Conservation (phyloP, 2,888 invertebrate species). For the Lasioglossum marginatum region DNA sequence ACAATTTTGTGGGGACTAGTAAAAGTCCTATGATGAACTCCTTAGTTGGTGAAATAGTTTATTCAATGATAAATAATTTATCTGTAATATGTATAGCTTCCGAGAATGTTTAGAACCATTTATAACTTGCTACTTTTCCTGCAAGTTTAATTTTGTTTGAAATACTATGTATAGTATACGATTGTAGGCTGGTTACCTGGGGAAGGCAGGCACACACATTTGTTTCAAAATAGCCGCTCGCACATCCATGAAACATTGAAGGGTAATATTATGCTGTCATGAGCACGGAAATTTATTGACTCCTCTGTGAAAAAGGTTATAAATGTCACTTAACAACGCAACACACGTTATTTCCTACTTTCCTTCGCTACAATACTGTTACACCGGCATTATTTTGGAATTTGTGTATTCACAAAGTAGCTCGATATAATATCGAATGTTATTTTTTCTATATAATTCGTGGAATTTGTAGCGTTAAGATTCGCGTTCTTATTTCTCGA, state of each 20-base stretch:
- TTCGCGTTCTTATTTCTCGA: no score
- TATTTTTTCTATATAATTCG: not conserved
- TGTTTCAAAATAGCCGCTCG: slow-evolving; percentile 21
- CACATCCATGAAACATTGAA: slow-evolving; percentile 59
- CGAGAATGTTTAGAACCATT: not conserved
- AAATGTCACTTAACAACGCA: slow-evolving; percentile 54
- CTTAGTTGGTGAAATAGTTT: not conserved
- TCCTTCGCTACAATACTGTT: slow-evolving; percentile 21
- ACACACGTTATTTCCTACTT: slow-evolving; percentile 25
- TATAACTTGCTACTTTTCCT: not conserved
- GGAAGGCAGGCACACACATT: slow-evolving; percentile 20
- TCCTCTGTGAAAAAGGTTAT: slow-evolving; percentile 52
- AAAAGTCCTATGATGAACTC: no score
- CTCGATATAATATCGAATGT: not conserved
- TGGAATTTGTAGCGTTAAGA: not conserved
- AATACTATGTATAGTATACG: not conserved
- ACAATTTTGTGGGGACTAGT: no score
- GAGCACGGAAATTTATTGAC: slow-evolving; percentile 68
- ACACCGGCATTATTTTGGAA: not conserved
- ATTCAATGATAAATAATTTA: not conserved
- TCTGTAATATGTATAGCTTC: not conserved
- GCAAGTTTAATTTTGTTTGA: not conserved
- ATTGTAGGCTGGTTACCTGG: slow-evolving; percentile 26
- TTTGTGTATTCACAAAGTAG: not conserved
- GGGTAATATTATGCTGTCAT: slow-evolving; percentile 66